phyloP scores from a whole-genome alignment of 2,888 invertebrate species.

The Notocelia uddmanniana region DNA sequence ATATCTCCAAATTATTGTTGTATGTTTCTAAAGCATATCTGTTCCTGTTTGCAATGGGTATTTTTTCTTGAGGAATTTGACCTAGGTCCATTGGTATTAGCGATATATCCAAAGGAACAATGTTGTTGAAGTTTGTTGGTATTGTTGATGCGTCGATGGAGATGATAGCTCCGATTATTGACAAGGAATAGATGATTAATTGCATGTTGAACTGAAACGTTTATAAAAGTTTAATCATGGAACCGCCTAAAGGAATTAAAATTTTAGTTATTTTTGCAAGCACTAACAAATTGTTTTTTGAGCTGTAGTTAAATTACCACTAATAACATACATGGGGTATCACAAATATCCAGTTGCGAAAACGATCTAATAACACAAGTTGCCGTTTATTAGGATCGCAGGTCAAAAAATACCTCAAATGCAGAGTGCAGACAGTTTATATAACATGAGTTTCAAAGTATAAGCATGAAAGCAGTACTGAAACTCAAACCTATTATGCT shows the following conservation, averaged over 20 bases:
- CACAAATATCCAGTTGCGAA: background rate
- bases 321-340: background rate
- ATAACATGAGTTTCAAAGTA: background rate
- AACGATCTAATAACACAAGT: background rate
- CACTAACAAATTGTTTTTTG: too few species aligned
- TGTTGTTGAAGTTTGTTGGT: background rate
- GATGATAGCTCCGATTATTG: background rate
- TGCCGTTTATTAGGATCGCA: background rate
- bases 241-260: too few species aligned
- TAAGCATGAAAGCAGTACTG: background rate
- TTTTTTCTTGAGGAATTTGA: too few species aligned
- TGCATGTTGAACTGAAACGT: background rate
- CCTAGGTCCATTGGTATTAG: too few species aligned
- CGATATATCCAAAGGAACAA: background rate
- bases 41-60: too few species aligned
- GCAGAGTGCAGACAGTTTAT: background rate
- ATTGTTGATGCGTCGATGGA: background rate
- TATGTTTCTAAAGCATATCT: too few species aligned
- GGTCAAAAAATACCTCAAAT: background rate
- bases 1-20: conserved; percentile 9
- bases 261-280: too few species aligned
- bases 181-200: background rate
- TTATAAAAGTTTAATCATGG: background rate
- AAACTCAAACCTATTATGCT: background rate
- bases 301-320: background rate